phyloP scores from a whole-genome alignment of 2,797 vertebrate genomes.

The Graptemys geographica region DNA sequence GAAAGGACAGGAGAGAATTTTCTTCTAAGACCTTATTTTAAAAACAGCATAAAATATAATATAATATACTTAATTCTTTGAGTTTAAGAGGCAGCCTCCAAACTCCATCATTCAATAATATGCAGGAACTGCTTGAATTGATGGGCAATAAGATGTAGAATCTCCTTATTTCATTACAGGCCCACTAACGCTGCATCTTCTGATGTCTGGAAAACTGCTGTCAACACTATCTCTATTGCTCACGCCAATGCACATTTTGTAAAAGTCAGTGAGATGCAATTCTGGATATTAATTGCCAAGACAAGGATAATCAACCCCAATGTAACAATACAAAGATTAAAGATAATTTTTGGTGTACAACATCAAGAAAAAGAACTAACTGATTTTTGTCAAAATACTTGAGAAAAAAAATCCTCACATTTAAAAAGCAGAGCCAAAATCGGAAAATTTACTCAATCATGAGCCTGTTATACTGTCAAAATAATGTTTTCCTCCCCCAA shows the following conservation, averaged over 20 bases:
- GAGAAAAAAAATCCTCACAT: background rate
- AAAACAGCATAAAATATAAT: background rate
- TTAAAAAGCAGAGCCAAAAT: background rate
- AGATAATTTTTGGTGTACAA: background rate
- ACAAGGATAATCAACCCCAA: conserved; percentile 36
- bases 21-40: background rate
- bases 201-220: background rate
- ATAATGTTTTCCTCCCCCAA: background rate
- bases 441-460: background rate
- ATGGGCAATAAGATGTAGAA: background rate
- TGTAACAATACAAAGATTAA: background rate
- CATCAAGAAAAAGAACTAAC: background rate
- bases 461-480: background rate
- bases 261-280: background rate
- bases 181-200: background rate
- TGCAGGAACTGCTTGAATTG: background rate
- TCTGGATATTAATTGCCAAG: background rate
- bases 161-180: background rate
- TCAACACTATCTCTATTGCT: background rate
- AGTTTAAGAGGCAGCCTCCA: background rate
- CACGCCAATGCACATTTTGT: background rate
- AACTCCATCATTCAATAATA: background rate
- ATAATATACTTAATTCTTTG: background rate
- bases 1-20: background rate
- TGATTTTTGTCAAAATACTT: background rate